These are phyloP conservation scores for Cotesia chilonis DNA, from an alignment of 1,140 invertebrate species.

Conservation along the genomic window DNA sequence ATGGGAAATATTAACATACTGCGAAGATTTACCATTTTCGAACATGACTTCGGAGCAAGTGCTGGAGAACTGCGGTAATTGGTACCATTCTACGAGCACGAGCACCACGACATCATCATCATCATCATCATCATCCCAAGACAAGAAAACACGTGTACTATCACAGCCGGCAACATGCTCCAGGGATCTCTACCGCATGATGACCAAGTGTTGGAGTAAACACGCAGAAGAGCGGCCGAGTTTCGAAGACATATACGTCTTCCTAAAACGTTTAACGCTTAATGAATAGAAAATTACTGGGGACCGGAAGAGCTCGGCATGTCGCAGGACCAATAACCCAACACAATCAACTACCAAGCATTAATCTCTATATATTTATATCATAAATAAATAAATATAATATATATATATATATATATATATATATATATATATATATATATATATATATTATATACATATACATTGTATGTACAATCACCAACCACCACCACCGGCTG, in stretches of 20 bases:
- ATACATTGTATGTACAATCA: too few species aligned
- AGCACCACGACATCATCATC: too few species aligned
- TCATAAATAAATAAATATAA: neutral
- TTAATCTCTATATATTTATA: constrained; percentile 43
- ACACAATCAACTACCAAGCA: constrained; percentile 64
- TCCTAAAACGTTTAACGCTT: constrained; percentile 76
- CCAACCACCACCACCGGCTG: constrained; percentile 8
- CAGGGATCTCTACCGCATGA: constrained; percentile 77
- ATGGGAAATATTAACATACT: constrained; percentile 81
- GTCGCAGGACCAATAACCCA: constrained; percentile 56
- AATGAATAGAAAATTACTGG: constrained; percentile 45
- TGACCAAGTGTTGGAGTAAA: constrained; percentile 80
- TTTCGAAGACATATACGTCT: constrained; percentile 79
- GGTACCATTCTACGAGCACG: constrained; percentile 65
- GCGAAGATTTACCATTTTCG: constrained; percentile 76
- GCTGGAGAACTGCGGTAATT: constrained; percentile 77
- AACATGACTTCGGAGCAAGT: constrained; percentile 81
- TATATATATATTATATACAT: too few species aligned
- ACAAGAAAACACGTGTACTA: constrained; percentile 55
- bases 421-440: too few species aligned
- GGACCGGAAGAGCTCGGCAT: constrained; percentile 24
- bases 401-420: too few species aligned
- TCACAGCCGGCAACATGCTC: constrained; percentile 67
- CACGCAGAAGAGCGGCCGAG: constrained; percentile 73
- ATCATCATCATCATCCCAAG: constrained; percentile 49